phyloP scores from a whole-genome alignment of 2,888 invertebrate genomes.

The Cosmia pyralina region DNA sequence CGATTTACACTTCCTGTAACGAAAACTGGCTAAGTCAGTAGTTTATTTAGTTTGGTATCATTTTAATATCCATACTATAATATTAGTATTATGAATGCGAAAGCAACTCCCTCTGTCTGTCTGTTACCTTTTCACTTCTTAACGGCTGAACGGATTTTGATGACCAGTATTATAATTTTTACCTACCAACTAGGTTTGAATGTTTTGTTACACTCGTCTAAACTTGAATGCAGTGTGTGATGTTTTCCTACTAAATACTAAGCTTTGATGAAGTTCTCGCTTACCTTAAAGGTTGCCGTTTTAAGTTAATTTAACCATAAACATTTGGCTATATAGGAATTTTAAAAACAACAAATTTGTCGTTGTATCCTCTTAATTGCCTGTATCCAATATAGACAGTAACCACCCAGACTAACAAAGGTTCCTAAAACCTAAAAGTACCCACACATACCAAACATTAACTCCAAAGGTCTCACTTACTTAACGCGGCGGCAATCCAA shows the following conservation, averaged over 20 bases:
- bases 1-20: slow-evolving; percentile 50
- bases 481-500: slow-evolving; percentile 52
- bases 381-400: not conserved
- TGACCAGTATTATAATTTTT: too few species aligned
- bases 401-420: not conserved
- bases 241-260: not conserved
- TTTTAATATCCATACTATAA: not conserved
- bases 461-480: slow-evolving; percentile 58
- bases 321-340: too few species aligned
- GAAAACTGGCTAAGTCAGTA: slow-evolving; percentile 22
- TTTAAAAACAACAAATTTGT: too few species aligned
- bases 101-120: too few species aligned
- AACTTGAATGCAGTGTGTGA: not conserved
- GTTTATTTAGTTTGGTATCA: slow-evolving; percentile 9
- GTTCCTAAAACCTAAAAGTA: slow-evolving; percentile 19
- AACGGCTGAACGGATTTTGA: too few species aligned
- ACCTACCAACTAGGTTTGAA: not conserved
- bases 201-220: not conserved
- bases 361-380: not conserved
- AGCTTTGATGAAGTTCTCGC: not conserved
- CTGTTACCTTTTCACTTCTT: too few species aligned
- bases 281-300: not conserved
- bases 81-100: too few species aligned
- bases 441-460: slow-evolving; percentile 29
- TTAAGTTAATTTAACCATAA: too few species aligned